Base-by-base conservation (phyloP, 1,140 invertebrate species). In the Drosophila yakuba region DNA sequence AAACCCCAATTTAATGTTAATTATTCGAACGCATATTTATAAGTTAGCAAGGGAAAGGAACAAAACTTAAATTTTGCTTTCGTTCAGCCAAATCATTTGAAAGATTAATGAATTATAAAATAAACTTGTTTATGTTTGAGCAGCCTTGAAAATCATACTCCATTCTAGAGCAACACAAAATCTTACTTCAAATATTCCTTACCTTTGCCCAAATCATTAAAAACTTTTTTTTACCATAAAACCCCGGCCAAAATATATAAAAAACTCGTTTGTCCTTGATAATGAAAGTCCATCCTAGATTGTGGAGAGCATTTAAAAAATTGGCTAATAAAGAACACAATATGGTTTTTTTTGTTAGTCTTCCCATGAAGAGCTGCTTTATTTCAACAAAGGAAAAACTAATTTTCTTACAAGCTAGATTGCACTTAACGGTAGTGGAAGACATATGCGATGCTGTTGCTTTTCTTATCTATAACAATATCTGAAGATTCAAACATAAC, bases 401-500 rank as follows among this genome's bases (percentile, higher is more conserved):
- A 50, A 54, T 57, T 55, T 23, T 52, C 47, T 66, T 77, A 80
- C 25, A 20, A 41, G 59, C 48, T 61, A 62, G 35, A 72, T 78
- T 71, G 67, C 48, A 64, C 39, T 59, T 56, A 71, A 35, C 12
- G 25, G 39, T 51, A 78, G 38, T 76, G 80, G 80, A 83, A 83
- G 80, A 83, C 80, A 38, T 79, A 3, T 36, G 59, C 41, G 36
- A 79, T 63, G 59, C 71, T 79, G 80, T 56, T 69, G 80, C 62
- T 45, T n/a, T n/a, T 61, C 57, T 64, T 39, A 63, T 56, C 38
- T 51, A 41, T 59, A 72, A 51, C 38, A n/a, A 28, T 57, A 57
- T 50, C 23, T 35, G 2, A 2, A 6, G n/a, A 23, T 11, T 47
- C 36, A 41, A 73, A 73, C 69, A 60, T 51, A 73, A 59, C 66